Evolutionary conservation across 2,888 invertebrate species (phyloP).

Genomic region (Microdon myrmicae): DNA sequence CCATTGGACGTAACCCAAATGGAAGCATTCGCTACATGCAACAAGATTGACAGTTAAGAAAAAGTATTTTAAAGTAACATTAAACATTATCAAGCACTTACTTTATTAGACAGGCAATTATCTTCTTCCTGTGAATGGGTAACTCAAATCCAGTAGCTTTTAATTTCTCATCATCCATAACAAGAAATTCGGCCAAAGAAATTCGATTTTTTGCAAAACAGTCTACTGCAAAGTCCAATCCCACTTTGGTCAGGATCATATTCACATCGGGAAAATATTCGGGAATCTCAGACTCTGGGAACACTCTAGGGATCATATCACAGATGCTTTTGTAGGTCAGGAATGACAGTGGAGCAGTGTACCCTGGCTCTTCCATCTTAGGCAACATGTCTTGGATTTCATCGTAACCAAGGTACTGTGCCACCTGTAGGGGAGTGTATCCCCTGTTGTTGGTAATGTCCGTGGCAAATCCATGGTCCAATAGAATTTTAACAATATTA

Average conservation of each 20-base stretch:
- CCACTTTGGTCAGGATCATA: slow-evolving; percentile 57
- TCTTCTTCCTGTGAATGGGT: slow-evolving; percentile 61
- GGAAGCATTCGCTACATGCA: too few relatives aligned
- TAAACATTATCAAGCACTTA: slow-evolving; percentile 53
- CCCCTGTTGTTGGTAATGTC: slow-evolving; percentile 60
- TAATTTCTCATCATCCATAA: slow-evolving; percentile 59
- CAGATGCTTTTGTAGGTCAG: slow-evolving; percentile 59
- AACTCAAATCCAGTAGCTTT: slow-evolving; percentile 59
- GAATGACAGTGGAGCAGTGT: slow-evolving; percentile 60
- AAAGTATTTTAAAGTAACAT: background rate
- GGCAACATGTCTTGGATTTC: slow-evolving; percentile 63
- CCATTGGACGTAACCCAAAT: too few relatives aligned
- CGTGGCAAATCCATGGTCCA: slow-evolving; percentile 60
- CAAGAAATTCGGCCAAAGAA: slow-evolving; percentile 61
- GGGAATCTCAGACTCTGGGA: slow-evolving; percentile 62
- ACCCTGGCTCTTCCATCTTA: slow-evolving; percentile 48
- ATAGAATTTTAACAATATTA: slow-evolving; percentile 60
- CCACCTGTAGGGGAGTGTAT: slow-evolving; percentile 62
- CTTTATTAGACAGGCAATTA: slow-evolving; percentile 62
- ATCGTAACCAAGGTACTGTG: slow-evolving; percentile 62
- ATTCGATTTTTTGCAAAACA: slow-evolving; percentile 60
- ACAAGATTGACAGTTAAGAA: too few relatives aligned
- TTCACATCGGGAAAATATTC: slow-evolving; percentile 65
- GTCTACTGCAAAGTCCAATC: slow-evolving; percentile 56
- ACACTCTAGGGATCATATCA: slow-evolving; percentile 64